Evolutionary conservation across 2,888 invertebrate genomes (phyloP).

Genomic region (Pseudoips prasinana): DNA sequence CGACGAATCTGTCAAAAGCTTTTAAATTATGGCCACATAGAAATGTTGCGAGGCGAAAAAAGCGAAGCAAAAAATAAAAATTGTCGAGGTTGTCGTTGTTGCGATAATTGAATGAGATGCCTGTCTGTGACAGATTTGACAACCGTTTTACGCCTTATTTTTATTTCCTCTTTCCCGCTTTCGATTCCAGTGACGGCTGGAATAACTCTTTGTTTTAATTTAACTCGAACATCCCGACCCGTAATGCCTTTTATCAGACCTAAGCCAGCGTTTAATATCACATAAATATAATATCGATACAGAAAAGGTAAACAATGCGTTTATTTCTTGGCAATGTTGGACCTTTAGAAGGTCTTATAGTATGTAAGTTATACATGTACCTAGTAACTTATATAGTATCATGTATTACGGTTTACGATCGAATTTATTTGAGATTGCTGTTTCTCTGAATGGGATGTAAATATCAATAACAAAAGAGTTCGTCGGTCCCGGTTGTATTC

Average conservation of each 20-base stretch:
- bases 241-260: conserved; percentile 22
- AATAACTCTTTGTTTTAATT: conserved; percentile 34
- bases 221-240: conserved; percentile 14
- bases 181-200: conserved; percentile 21
- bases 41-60: conserved; percentile 17
- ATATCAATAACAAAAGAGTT: no score
- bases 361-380: conserved; percentile 17
- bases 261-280: conserved; percentile 14
- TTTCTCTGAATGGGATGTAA: no score
- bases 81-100: conserved; percentile 26
- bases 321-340: conserved; percentile 19
- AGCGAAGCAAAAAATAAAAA: conserved; percentile 22
- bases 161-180: conserved; percentile 31
- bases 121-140: conserved; percentile 38
- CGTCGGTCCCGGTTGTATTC: no score
- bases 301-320: conserved; percentile 24
- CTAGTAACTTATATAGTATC: conserved; percentile 18
- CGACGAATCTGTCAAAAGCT: conserved; percentile 11
- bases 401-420: conserved; percentile 11
- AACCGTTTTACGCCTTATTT: conserved; percentile 37
- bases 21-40: conserved; percentile 19
- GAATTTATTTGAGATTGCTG: conserved; percentile 6
- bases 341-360: conserved; percentile 12
- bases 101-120: conserved; percentile 36
- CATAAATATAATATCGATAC: conserved; percentile 16